Percentiles rank a stretch among this genome's conserved stretches.
phyloP scores from a whole-genome alignment of 2,797 vertebrate species.

The Propithecus perrieri region DNA sequence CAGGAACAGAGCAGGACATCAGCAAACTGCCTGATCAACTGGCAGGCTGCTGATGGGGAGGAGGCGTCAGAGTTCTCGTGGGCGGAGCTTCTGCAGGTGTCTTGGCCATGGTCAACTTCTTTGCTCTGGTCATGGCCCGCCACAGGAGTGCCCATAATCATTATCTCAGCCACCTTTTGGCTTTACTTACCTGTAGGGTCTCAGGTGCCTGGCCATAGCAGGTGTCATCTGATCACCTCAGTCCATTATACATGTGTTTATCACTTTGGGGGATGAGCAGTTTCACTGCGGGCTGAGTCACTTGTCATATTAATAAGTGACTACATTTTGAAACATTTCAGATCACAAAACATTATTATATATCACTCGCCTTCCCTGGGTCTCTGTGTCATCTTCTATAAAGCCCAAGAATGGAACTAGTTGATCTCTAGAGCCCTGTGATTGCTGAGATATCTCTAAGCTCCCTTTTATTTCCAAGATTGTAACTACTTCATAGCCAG shows the following conservation, averaged over 20 bases:
- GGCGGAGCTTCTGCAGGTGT: not conserved
- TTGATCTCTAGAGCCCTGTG: not conserved
- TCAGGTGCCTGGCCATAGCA: not conserved
- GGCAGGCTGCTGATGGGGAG: not conserved
- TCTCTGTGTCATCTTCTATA: not conserved
- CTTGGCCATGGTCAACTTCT: not conserved
- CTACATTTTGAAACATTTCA: not conserved
- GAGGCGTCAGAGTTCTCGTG: not conserved
- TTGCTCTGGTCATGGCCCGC: not conserved
- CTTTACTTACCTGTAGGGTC: not conserved
- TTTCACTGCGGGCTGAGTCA: not conserved
- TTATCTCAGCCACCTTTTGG: not conserved
- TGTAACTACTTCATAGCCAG: not conserved
- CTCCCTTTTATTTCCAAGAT: not conserved
- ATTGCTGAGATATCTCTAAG: not conserved
- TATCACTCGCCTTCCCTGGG: not conserved
- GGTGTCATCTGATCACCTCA: not conserved
- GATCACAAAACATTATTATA: not conserved
- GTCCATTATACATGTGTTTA: not conserved
- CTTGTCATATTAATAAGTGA: not conserved
- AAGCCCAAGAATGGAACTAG: not conserved
- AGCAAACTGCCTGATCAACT: not conserved
- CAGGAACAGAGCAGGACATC: not conserved
- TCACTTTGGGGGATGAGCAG: not conserved
- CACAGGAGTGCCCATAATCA: not conserved